Conservation (phyloP, 2,113 vertebrate genomes). For the Eulemur rufifrons region DNA sequence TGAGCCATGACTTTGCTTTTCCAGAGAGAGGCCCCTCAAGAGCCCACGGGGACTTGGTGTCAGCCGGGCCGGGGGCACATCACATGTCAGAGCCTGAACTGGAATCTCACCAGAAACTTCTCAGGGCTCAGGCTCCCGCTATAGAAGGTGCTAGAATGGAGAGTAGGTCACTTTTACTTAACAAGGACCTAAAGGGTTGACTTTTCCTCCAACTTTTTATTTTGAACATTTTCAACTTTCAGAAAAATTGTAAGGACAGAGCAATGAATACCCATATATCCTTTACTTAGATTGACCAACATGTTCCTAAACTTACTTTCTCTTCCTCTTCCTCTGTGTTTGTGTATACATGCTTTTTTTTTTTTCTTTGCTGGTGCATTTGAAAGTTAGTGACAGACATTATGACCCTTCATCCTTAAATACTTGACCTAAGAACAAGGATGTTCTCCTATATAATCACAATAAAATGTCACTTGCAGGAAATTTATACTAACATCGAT, state of each 20-base stretch:
- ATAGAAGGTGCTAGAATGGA: background rate
- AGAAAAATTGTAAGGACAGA: background rate
- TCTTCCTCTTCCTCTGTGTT: background rate
- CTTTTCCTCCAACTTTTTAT: background rate
- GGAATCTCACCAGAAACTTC: background rate
- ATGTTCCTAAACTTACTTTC: background rate
- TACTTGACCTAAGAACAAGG: background rate
- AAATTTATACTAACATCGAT: background rate
- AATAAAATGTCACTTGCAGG: background rate
- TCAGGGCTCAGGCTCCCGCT: background rate
- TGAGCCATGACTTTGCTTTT: background rate
- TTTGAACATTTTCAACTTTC: background rate
- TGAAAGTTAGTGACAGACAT: background rate
- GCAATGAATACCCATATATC: background rate
- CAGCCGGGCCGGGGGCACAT: accelerated
- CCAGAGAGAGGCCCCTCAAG: background rate
- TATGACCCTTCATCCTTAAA: background rate
- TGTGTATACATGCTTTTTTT: no score
- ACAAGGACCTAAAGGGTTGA: background rate
- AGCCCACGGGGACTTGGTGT: background rate
- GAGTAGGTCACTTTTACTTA: background rate
- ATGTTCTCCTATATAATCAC: background rate
- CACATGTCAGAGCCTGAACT: background rate
- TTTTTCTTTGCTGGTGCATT: background rate
- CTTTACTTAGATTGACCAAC: no score